A percentile compares a stretch with the other conserved stretches of the same genome.
These are phyloP conservation scores for Xenus cinereus DNA, from an alignment of 2,113 vertebrate genomes.

Conservation along the genomic window DNA sequence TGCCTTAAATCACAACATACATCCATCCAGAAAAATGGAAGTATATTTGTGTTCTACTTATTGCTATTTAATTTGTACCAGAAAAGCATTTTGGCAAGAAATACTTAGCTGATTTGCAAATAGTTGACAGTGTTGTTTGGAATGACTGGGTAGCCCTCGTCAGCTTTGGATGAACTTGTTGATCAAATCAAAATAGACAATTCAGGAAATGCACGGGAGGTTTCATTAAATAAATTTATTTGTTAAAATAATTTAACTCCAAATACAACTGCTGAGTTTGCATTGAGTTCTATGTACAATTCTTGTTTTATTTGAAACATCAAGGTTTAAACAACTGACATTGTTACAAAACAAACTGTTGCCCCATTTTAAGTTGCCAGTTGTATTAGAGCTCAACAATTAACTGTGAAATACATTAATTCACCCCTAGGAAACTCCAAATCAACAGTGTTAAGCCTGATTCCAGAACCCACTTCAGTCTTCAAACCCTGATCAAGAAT, in stretches of 20 bases:
- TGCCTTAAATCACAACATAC: background rate
- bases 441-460: conserved; percentile 73
- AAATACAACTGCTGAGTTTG: conserved; percentile 85
- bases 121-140: background rate
- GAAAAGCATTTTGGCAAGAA: background rate
- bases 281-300: conserved; percentile 82
- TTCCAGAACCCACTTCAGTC: conserved; percentile 76
- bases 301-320: conserved; percentile 80
- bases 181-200: background rate
- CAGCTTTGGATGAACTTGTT: background rate
- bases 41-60: background rate
- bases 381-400: conserved; percentile 79
- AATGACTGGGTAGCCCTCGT: background rate
- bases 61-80: background rate
- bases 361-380: conserved; percentile 76
- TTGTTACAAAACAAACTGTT: conserved; percentile 78
- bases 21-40: background rate
- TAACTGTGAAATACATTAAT: conserved; percentile 75
- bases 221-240: conserved; percentile 90
- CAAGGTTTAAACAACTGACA: conserved; percentile 80
- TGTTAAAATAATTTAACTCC: conserved; percentile 89
- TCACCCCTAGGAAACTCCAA: conserved; percentile 75
- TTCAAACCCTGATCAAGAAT: conserved; percentile 79
- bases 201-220: background rate
- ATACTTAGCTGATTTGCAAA: background rate